phyloP scores from a whole-genome alignment of 2,797 vertebrate genomes.

The Coluber constrictor region DNA sequence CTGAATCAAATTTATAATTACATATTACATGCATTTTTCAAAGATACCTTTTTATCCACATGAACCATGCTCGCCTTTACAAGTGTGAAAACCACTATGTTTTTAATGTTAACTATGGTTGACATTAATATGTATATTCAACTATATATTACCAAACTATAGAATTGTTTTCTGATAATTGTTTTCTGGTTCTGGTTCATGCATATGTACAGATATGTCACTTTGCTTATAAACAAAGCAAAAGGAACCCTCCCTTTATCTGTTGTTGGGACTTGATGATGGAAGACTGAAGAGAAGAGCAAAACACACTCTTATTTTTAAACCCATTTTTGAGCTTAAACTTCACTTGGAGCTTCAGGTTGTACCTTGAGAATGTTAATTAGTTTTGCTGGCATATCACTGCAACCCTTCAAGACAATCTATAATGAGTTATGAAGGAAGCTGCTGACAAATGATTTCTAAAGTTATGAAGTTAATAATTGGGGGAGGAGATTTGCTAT shows the following conservation, averaged over 20 bases:
- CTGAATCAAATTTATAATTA: not conserved
- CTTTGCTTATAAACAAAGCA: not conserved
- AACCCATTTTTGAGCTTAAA: not conserved
- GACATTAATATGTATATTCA: not conserved
- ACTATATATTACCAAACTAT: not conserved
- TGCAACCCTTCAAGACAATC: not conserved
- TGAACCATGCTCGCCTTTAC: not conserved
- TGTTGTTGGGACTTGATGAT: not conserved
- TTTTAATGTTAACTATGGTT: too few species aligned
- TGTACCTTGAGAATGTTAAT: constrained; percentile 21
- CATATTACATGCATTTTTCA: not conserved
- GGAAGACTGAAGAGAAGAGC: not conserved
- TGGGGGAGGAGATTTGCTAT: not conserved
- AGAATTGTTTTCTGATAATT: not conserved
- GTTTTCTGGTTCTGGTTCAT: not conserved
- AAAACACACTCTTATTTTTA: not conserved
- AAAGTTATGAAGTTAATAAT: constrained; percentile 24
- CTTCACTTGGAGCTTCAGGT: not conserved
- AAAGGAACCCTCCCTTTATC: not conserved
- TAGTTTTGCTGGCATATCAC: constrained; percentile 18
- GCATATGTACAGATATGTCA: not conserved
- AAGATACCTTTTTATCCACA: not conserved
- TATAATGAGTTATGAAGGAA: constrained; percentile 26
- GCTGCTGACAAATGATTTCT: constrained; percentile 23
- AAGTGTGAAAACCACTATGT: not conserved